Percentiles rank a stretch among this genome's conserved stretches.
phyloP scores from a whole-genome alignment of 2,797 vertebrate genomes.

The Scolopax bukidnonensis region DNA sequence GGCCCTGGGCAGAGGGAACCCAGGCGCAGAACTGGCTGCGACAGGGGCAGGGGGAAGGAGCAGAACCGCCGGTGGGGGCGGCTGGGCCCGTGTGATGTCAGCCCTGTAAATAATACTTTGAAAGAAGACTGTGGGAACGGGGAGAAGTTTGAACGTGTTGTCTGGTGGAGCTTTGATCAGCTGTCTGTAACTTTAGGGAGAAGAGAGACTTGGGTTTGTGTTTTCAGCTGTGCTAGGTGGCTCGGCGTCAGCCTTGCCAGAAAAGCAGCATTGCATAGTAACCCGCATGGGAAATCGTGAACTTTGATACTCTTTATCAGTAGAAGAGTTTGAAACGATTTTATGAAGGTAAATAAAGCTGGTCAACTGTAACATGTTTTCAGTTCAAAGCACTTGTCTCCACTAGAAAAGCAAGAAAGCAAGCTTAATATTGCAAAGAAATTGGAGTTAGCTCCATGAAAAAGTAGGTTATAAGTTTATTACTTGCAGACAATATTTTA shows the following conservation, averaged over 20 bases:
- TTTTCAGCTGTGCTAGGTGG: conserved; percentile 8
- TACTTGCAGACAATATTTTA: background rate
- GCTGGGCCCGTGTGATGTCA: background rate
- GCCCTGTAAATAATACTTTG: background rate
- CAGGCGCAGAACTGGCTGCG: background rate
- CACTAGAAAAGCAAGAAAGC: background rate
- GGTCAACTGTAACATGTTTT: background rate
- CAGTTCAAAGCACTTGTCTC: background rate
- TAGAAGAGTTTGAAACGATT: background rate
- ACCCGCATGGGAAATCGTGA: background rate
- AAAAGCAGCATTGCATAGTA: background rate
- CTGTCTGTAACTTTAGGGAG: background rate
- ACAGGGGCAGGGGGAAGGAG: background rate
- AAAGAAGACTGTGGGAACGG: conserved; percentile 9
- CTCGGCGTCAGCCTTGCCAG: background rate
- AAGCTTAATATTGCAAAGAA: background rate
- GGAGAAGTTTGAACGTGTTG: conserved; percentile 8
- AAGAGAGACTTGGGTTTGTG: background rate
- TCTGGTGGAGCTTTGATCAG: conserved; percentile 14
- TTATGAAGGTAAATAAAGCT: background rate
- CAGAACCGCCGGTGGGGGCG: background rate
- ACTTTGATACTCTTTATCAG: background rate
- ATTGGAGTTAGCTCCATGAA: background rate
- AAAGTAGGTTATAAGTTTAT: background rate
- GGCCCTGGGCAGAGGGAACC: background rate